These are phyloP conservation scores for Podiceps cristatus DNA, from an alignment of 2,113 vertebrate species.

Conservation along the genomic window DNA sequence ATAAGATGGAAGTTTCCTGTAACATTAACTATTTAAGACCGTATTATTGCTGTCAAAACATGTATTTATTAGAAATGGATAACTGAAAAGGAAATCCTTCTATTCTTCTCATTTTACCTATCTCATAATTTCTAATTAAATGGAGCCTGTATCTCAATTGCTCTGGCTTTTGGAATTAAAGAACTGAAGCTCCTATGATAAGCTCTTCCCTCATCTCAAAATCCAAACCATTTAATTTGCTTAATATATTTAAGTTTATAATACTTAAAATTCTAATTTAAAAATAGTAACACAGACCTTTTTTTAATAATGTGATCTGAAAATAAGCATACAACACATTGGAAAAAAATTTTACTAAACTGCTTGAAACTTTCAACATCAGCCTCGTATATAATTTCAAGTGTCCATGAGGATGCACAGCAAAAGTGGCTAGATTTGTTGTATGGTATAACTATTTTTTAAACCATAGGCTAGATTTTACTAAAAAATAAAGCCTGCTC, in stretches of 20 bases:
- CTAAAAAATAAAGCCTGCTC: neutral
- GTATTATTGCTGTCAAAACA: conserved; percentile 26
- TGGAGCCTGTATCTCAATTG: neutral
- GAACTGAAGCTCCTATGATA: neutral
- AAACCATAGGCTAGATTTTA: neutral
- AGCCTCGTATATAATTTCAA: neutral
- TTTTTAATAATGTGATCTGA: neutral
- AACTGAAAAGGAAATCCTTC: neutral
- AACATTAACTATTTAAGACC: conserved; percentile 23
- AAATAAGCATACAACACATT: neutral
- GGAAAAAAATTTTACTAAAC: neutral
- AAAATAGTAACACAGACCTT: neutral
- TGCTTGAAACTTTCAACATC: neutral
- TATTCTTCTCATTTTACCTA: neutral
- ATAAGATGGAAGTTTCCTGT: conserved; percentile 14
- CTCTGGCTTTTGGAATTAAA: conserved; percentile 13
- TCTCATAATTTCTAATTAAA: conserved; percentile 24
- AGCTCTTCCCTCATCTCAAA: neutral
- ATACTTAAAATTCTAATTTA: neutral
- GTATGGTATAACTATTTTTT: neutral
- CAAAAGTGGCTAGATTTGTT: neutral
- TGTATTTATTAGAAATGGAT: conserved; percentile 18
- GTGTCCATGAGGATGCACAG: neutral
- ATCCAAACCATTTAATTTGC: conserved; percentile 19
- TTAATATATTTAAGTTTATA: neutral